These are phyloP conservation scores for Smittia aterrima DNA, from an alignment of 2,888 invertebrate genomes.

Conservation along the genomic window DNA sequence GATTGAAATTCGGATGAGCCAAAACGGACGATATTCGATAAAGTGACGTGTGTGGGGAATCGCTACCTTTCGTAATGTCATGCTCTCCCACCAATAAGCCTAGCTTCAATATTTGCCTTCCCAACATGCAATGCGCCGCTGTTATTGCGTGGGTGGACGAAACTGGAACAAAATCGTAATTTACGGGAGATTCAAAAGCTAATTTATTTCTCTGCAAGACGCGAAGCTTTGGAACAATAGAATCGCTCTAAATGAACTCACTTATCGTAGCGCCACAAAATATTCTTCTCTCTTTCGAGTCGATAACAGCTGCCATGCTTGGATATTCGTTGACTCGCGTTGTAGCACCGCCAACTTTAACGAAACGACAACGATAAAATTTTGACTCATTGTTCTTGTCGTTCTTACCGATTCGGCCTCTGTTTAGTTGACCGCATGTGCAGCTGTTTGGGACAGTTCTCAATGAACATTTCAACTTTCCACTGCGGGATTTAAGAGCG, in stretches of 20 bases:
- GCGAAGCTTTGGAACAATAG: neutral
- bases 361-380: no score
- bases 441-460: constrained; percentile 3
- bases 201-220: neutral
- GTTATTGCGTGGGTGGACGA: constrained; percentile 54
- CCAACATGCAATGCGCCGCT: constrained; percentile 59
- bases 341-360: constrained; percentile 54
- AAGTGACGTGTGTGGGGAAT: neutral
- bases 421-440: constrained; percentile 7
- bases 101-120: constrained; percentile 45
- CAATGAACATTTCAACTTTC: constrained; percentile 26
- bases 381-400: neutral
- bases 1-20: constrained; percentile 51
- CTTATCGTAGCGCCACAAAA: constrained; percentile 60
- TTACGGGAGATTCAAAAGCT: neutral
- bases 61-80: constrained; percentile 45
- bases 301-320: constrained; percentile 52
- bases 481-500: constrained; percentile 43
- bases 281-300: constrained; percentile 46
- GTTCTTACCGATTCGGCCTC: constrained; percentile 22
- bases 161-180: neutral
- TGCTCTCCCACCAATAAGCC: constrained; percentile 59
- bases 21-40: constrained; percentile 44
- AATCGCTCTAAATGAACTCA: constrained; percentile 40
- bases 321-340: constrained; percentile 53